Evolutionary conservation across 2,113 vertebrate genomes (phyloP).

Genomic region (Pelvicachromis taeniatus): DNA sequence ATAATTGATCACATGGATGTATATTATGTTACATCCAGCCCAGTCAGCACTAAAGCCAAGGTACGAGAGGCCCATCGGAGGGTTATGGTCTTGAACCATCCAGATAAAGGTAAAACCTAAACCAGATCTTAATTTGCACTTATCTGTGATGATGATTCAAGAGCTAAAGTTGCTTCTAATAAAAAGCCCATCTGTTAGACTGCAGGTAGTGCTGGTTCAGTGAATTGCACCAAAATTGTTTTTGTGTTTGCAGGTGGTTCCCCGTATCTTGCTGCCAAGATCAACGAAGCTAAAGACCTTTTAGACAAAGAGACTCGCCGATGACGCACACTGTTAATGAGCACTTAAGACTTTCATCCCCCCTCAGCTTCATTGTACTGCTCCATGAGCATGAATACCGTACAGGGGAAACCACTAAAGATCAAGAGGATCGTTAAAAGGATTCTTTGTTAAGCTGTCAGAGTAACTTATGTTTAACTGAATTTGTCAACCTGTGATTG

Average conservation of each 20-base stretch:
- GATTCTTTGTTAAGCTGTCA: background rate
- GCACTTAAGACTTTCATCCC: background rate
- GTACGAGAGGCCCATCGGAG: conserved; percentile 84
- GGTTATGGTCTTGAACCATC: conserved; percentile 94
- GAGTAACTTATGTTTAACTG: background rate
- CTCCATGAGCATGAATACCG: background rate
- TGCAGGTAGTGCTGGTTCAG: background rate
- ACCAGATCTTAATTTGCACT: background rate
- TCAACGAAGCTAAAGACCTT: conserved; percentile 67
- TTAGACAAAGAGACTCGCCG: conserved; percentile 54
- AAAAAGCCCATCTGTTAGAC: background rate
- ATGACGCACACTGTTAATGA: conserved; percentile 4
- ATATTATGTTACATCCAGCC: conserved; percentile 67
- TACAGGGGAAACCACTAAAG: background rate
- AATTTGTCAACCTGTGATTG: background rate
- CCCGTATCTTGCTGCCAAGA: conserved; percentile 58
- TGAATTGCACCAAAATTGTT: background rate
- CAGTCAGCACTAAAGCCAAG: conserved; percentile 81
- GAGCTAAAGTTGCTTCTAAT: background rate
- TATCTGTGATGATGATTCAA: background rate
- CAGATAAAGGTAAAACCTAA: conserved; percentile 85
- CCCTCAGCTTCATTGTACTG: background rate
- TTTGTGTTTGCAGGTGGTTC: conserved; percentile 46
- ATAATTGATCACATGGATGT: background rate
- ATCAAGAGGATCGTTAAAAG: background rate